Conservation (phyloP, 2,113 vertebrate species). For the Theristicus caerulescens region DNA sequence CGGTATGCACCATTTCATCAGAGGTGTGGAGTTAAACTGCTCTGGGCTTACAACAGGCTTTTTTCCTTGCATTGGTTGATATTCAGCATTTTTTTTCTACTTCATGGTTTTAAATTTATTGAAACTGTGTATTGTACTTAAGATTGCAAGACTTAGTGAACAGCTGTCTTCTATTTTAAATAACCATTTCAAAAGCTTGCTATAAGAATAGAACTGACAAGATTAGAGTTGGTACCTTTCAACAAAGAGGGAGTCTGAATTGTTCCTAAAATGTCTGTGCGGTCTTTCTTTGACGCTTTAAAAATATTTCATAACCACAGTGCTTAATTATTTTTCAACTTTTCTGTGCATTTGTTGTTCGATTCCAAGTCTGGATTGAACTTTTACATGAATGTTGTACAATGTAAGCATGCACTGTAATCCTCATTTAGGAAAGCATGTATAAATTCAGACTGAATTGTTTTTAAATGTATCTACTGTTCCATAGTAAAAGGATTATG, state of each 20-base stretch:
- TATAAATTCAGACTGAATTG: slow-evolving; percentile 3
- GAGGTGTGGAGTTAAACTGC: background rate
- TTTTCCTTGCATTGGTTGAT: background rate
- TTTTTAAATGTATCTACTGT: background rate
- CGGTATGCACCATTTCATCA: rapidly evolving
- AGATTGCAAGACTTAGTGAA: background rate
- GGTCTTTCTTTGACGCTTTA: background rate
- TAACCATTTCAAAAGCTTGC: background rate
- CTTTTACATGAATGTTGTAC: background rate
- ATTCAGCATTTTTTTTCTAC: background rate
- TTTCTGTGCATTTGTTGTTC: background rate
- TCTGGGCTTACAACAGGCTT: background rate
- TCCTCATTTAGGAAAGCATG: background rate
- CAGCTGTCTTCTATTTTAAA: background rate
- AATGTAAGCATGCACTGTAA: background rate
- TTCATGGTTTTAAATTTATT: background rate
- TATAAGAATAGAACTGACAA: background rate
- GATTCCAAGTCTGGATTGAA: rapidly evolving
- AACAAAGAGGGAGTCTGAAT: background rate
- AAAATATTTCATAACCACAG: background rate
- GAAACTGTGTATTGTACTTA: background rate
- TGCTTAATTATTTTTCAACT: background rate
- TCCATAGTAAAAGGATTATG: background rate
- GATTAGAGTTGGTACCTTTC: background rate
- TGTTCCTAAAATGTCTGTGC: background rate